Evolutionary conservation across 2,797 vertebrate species (phyloP).

Genomic region (Sparus aurata): DNA sequence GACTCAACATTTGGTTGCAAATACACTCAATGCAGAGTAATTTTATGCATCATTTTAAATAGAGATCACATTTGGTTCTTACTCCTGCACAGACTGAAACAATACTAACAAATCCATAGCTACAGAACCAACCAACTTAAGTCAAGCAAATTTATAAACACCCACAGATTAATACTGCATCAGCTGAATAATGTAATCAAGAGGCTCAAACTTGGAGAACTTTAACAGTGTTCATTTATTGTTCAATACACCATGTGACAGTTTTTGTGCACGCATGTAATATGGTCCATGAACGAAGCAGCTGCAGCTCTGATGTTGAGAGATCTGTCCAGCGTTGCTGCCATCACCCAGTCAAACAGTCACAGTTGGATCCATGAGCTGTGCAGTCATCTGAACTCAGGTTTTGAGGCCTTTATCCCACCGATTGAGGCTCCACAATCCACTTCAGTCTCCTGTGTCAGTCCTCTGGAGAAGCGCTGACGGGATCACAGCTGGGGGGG

Average conservation of each 20-base stretch:
- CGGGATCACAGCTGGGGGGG: conserved; percentile 66
- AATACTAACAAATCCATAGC: no score
- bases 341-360: conserved; percentile 39
- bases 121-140: background rate
- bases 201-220: conserved; percentile 3
- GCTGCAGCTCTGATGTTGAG: conserved; percentile 59
- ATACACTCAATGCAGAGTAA: background rate
- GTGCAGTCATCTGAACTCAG: conserved; percentile 4
- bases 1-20: no score
- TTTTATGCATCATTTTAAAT: background rate
- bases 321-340: conserved; percentile 51
- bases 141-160: background rate
- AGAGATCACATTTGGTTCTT: background rate
- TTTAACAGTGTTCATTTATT: conserved; percentile 75
- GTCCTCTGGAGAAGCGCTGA: conserved; percentile 48
- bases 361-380: conserved; percentile 21
- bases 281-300: conserved; percentile 72
- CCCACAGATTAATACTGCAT: background rate
- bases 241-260: conserved; percentile 71
- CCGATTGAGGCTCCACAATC: conserved; percentile 6
- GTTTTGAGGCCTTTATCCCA: background rate
- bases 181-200: background rate
- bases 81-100: background rate
- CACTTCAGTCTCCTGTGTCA: conserved; percentile 19
- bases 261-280: conserved; percentile 57